Percentiles rank a stretch among this genome's conserved stretches.
These are phyloP conservation scores for Magallana angulata DNA, from an alignment of 1,140 invertebrate genomes.

Conservation along the genomic window DNA sequence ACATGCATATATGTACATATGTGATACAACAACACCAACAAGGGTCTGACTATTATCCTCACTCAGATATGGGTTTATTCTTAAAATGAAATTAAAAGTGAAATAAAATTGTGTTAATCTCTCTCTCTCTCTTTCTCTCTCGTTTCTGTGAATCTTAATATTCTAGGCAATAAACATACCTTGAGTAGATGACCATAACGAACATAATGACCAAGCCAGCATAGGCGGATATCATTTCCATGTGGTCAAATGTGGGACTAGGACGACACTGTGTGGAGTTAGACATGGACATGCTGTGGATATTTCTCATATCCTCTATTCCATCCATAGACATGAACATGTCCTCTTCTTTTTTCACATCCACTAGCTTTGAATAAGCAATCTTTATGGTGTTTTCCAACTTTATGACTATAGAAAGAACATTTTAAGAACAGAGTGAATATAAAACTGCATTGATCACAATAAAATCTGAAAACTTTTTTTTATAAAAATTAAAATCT, in stretches of 20 bases:
- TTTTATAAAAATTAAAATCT: too few species aligned
- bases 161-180: slow-evolving; percentile 62
- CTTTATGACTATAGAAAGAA: slow-evolving; percentile 9
- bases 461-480: too few species aligned
- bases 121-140: too few species aligned
- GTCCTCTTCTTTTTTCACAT: not conserved
- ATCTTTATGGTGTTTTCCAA: slow-evolving; percentile 1
- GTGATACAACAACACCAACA: too few species aligned
- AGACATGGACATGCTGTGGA: slow-evolving; percentile 49
- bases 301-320: slow-evolving; percentile 25
- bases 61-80: too few species aligned
- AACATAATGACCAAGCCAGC: slow-evolving; percentile 96
- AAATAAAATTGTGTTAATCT: too few species aligned
- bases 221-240: slow-evolving; percentile 78
- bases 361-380: not conserved
- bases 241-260: slow-evolving; percentile 68
- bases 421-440: not conserved
- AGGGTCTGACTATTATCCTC: too few species aligned
- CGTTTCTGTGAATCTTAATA: too few species aligned
- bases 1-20: too few species aligned
- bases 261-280: slow-evolving; percentile 67
- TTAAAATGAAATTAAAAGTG: too few species aligned
- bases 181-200: slow-evolving; percentile 94
- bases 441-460: too few species aligned
- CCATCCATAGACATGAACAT: not conserved